These are phyloP conservation scores for Lysiphlebus fabarum DNA, from an alignment of 1,140 invertebrate genomes.

Conservation along the genomic window DNA sequence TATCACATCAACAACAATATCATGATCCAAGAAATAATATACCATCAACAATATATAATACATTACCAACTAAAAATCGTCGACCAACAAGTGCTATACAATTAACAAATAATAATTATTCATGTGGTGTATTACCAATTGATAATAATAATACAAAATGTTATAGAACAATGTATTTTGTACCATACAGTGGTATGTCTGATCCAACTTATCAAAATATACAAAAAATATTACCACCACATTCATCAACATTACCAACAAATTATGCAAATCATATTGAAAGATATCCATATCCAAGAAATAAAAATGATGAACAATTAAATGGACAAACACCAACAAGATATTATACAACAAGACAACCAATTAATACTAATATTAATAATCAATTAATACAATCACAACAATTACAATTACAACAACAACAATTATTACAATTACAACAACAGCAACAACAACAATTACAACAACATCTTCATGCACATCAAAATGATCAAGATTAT, in stretches of 20 bases:
- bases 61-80: conserved; percentile 35
- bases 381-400: not conserved
- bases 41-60: conserved; percentile 31
- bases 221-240: conserved; percentile 47
- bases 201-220: conserved; percentile 53
- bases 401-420: not conserved
- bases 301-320: conserved; percentile 27
- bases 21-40: conserved; percentile 19
- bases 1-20: conserved; percentile 25
- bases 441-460: conserved; percentile 27
- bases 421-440: too few relatives aligned
- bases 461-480: conserved; percentile 43
- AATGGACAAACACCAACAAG: conserved; percentile 2
- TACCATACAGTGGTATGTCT: conserved; percentile 64
- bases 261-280: conserved; percentile 50
- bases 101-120: conserved; percentile 30
- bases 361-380: too few relatives aligned
- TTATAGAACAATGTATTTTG: conserved; percentile 67
- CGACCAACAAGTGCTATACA: conserved; percentile 28
- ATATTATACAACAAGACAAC: not conserved
- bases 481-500: conserved; percentile 42
- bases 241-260: conserved; percentile 42
- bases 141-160: conserved; percentile 37
- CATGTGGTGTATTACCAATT: conserved; percentile 30
- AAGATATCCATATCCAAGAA: conserved; percentile 46